Evolutionary conservation across 2,888 invertebrate species (phyloP), one percentile per base, ranked within the genome.

Genomic region (Drosophila parthenogenetica): DNA sequence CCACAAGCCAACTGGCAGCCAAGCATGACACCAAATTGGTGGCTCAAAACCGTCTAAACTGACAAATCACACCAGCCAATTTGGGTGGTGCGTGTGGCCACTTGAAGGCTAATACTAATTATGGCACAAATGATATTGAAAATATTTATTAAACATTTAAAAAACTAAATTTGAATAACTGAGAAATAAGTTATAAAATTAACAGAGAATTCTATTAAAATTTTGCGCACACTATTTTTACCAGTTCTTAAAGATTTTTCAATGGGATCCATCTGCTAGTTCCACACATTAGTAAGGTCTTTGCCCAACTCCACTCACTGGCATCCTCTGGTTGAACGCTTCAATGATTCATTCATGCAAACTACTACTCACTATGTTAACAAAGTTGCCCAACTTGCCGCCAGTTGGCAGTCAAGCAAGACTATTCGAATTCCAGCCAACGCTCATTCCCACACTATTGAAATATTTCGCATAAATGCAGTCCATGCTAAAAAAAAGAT

Each of bases 11-110:
- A 60, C 65, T 73, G 72, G 64, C 85, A 88, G 77, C 81, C 79
- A 79, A 83, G 90, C 90, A 81, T 91, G 91, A 91, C 90, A 25
- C 43, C 63, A 80, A 82, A 69, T 88, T 79, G 69, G 69, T 68
- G 73, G 64, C 48, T 65, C 51, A 76, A 78, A 82, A 54, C 67
- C 63, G 45, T 53, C 53, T 60, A 73, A 75, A 35, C 17, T 14
- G 46, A 45, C 40, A 43, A 17, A 17, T 29, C 46, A 40, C 11
- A 46, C 25, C 48, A 46, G 40, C 46, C 60, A 69, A 69, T 48
- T 74, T 54, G 58, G 42, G 2, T 37, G 40, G 32, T 40, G 69
- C 72, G 68, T 62, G 63, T 51, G 55, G 5, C 54, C 48, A 39
- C 13, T 32, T 65, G 51, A 54, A 73, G 87, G 84, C 45, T 68